Evolutionary conservation across 2,888 invertebrate genomes (phyloP), one percentile per base, ranked within the genome.

Genomic region (Pammene aurita): DNA sequence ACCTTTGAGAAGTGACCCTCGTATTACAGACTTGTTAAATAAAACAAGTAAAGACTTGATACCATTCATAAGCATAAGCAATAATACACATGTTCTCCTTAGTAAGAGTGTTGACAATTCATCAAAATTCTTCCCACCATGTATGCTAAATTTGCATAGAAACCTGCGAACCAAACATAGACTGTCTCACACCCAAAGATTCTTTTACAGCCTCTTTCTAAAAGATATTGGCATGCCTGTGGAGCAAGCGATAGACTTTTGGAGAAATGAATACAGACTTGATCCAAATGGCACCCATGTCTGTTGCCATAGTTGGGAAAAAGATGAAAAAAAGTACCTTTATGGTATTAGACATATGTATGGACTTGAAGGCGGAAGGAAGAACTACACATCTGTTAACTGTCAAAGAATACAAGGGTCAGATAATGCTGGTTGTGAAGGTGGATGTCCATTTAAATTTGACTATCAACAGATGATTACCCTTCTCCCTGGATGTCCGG

Each of bases 261-360:
- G 96, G 95, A 93, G 90, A 79, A 75, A 80, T 18, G 95, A 95
- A 80, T 96, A 96, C 82, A 92, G 90, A 1, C 90, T 93, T 76
- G 84, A 85, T 54, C 88, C 93, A 48, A 82, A 79, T 63, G 85
- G 88, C 2, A 83, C 78, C 52, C 90, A 93, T 46, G 85, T 82
- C 56, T 96, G 95, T 76, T 86, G 88, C 18, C 96, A 96, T 75
- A 90, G 86, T 73, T 96, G 96, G 96, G 90, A 93, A 62, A 90
- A 89, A 57, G 93, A 94, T 83, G 93, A 94, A 73, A 93, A 92
- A 35, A 94, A 94, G 76, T 95, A 94, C 81, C 80, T 93, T 5
- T 95, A 95, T 84, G 95, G 95, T 68, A 95, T 96, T 62, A 88
- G 95, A 71, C 96, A 96, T 78, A 88, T 96, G 84, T 96, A 96